A percentile compares a stretch with the other conserved stretches of the same genome.
Conservation (phyloP, 2,888 invertebrate genomes). For the Norana najaformis region DNA sequence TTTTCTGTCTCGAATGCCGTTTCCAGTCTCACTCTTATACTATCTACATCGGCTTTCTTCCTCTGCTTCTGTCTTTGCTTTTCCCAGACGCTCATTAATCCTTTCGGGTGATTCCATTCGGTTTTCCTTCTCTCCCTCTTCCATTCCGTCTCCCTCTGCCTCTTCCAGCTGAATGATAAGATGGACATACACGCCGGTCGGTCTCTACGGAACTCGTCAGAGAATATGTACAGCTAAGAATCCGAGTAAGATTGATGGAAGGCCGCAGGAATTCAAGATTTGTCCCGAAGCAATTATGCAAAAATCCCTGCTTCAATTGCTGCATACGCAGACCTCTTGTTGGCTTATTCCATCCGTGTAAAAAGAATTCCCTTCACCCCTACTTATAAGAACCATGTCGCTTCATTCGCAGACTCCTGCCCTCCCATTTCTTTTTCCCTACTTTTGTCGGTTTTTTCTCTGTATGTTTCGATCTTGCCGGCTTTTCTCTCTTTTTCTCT, state of each 20-base stretch:
- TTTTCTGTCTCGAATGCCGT: neutral
- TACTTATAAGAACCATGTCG: neutral
- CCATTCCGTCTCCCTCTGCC: neutral
- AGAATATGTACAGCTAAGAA: neutral
- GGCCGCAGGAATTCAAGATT: neutral
- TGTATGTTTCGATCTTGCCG: neutral
- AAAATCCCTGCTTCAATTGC: neutral
- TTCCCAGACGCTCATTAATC: neutral
- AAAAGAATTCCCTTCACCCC: neutral
- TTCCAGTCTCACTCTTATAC: neutral
- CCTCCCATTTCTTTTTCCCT: neutral
- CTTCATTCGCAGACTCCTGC: neutral
- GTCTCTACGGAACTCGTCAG: neutral
- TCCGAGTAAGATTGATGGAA: conserved; percentile 7
- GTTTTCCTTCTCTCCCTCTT: neutral
- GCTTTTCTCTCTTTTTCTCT: too few relatives aligned
- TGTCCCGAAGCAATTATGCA: too few relatives aligned
- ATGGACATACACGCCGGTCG: neutral
- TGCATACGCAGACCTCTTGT: neutral
- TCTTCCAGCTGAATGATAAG: neutral
- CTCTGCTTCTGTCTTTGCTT: neutral
- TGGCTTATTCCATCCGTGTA: neutral
- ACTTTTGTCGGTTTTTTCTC: neutral
- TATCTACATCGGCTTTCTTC: neutral
- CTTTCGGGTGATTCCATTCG: neutral